Base-by-base conservation (phyloP, 2,113 vertebrate species). In the Scomber colias region DNA sequence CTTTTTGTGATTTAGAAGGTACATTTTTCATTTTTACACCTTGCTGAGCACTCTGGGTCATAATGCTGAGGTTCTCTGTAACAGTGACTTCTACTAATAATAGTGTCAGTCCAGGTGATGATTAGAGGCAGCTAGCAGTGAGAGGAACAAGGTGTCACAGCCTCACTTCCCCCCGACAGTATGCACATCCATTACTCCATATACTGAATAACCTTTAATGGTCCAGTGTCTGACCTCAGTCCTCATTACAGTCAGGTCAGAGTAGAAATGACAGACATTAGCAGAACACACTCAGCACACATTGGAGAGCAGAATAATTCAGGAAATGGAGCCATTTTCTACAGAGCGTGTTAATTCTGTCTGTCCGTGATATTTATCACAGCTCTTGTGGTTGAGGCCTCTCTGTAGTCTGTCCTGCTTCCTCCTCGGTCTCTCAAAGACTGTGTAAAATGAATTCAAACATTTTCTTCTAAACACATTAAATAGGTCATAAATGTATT, bases 221-320 rank as follows among this genome's bases (percentile, higher is more conserved):
- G 53, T 61, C 15, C 3, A 16, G 12, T 71, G 71, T 71, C 76
- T 49, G n/a, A 57, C 60, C 60, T 54, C 65, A 27, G 54, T 54
- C 54, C 45, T 74, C 45, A 35, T 74, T 70, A 66, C 14, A 9
- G 46, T 55, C 17, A 17, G 51, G 44, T 50, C 54, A 27, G 11
- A 45, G 31, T 40, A 64, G 49, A 56, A 61, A 61, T 67, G n/a
- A n/a, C 30, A 80, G 48, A 61, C 54, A 66, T 75, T 75, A 56
- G 40, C 59, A 50, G 49, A 40, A 40, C 35, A 40, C 35, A 40
- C 7, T 40, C 8, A 40, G 35, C 35, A 62, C 35, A 62, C 30
- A 49, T 27, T 17, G 44, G 45, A 59, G 21, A 31, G 61, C 27
- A 50, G 21, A 24, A 63, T 55, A 27, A 75, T 50, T 21, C 46